A percentile compares a stretch with the other conserved stretches of the same genome.
Conservation (phyloP, 2,113 vertebrate species). For the Thomomys bottae region DNA sequence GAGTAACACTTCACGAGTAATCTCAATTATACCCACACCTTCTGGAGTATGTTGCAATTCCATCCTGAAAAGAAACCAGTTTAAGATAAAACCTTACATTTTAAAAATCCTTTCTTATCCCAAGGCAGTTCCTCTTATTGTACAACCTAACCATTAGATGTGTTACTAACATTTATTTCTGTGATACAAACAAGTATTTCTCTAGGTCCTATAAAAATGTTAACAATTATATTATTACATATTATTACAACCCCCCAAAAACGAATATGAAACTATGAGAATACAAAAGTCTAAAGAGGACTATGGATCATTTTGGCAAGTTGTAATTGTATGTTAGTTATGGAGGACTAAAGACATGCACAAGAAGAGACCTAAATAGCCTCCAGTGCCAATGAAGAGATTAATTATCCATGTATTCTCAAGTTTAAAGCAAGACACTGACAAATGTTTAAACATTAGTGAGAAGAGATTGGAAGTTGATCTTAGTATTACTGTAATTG, state of each 20-base stretch:
- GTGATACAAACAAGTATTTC: background rate
- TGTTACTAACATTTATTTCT: background rate
- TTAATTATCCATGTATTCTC: background rate
- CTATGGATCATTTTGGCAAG: background rate
- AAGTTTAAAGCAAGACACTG: too few relatives aligned
- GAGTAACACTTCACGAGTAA: too few relatives aligned
- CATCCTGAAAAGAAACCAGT: too few relatives aligned
- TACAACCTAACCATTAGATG: constrained; percentile 3
- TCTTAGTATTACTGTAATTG: background rate
- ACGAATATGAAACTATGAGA: background rate
- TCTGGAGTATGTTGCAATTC: too few relatives aligned
- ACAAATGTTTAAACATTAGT: background rate
- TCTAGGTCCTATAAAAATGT: background rate
- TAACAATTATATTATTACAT: too few relatives aligned
- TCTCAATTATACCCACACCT: too few relatives aligned
- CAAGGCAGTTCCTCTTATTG: background rate
- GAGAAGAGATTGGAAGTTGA: background rate
- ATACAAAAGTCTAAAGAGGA: background rate
- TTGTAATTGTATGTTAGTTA: background rate
- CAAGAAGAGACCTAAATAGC: background rate
- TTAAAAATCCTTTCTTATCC: too few relatives aligned
- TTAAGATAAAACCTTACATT: too few relatives aligned
- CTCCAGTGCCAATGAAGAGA: background rate
- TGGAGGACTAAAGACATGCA: background rate
- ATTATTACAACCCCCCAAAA: background rate